These are phyloP conservation scores for Cyclargus thomasi DNA, from an alignment of 1,140 invertebrate genomes.

Conservation along the genomic window DNA sequence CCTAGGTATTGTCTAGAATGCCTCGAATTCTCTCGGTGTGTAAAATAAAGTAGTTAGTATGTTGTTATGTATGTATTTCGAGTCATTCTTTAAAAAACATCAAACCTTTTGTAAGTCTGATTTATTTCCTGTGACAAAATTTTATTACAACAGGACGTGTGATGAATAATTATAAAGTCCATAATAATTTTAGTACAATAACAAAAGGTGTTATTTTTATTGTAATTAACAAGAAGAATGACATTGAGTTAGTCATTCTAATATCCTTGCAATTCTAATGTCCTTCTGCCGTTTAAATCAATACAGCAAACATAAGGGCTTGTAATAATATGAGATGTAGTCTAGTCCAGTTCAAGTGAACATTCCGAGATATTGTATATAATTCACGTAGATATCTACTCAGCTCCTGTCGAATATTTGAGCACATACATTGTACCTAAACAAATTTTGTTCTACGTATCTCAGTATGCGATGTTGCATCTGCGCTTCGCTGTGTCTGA, in stretches of 20 bases:
- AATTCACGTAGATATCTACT: not conserved
- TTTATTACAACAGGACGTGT: too few species aligned
- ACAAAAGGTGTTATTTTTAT: too few species aligned
- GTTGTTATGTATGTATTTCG: not conserved
- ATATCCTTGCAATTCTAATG: too few species aligned
- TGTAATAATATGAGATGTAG: not conserved
- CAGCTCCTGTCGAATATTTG: not conserved
- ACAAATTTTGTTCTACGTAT: conserved; percentile 3
- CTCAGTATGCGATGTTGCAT: conserved; percentile 11
- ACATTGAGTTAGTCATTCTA: too few species aligned
- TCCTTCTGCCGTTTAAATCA: too few species aligned
- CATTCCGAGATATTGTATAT: not conserved
- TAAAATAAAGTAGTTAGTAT: too few species aligned
- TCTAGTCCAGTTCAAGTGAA: not conserved
- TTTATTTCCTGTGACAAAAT: not conserved
- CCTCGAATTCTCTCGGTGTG: too few species aligned
- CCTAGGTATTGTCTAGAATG: too few species aligned
- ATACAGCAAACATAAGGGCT: too few species aligned
- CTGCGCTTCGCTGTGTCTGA: conserved; percentile 9
- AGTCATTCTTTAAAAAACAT: not conserved
- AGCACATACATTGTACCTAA: conserved; percentile 6
- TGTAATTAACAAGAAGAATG: too few species aligned
- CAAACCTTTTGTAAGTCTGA: not conserved
- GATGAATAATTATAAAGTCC: not conserved
- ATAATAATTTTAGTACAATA: not conserved